Evolutionary conservation across 2,888 invertebrate genomes (phyloP).

Genomic region (Coelinius sp.): DNA sequence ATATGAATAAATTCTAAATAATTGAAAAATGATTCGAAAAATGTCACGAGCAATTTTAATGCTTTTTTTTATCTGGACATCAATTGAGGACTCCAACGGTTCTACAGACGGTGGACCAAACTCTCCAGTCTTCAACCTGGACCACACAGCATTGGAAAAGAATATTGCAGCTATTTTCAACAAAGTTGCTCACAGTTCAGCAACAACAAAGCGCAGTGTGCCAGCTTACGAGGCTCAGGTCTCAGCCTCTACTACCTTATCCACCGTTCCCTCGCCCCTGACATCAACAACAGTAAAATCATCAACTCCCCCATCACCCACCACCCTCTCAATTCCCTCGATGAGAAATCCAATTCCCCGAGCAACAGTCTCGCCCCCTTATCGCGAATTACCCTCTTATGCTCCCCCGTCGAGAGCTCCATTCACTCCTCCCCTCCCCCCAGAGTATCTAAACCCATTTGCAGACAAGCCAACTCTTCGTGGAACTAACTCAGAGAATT

Average conservation of each 20-base stretch:
- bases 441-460: conserved; percentile 87
- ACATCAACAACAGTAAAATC: conserved; percentile 76
- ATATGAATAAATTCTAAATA: conserved; percentile 9
- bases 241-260: conserved; percentile 73
- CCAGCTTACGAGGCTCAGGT: conserved; percentile 75
- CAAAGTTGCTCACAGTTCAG: conserved; percentile 79
- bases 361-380: conserved; percentile 61
- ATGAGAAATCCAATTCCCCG: conserved; percentile 56
- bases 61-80: conserved; percentile 37
- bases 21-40: conserved; percentile 22
- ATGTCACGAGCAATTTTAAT: conserved; percentile 32
- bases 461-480: conserved; percentile 91
- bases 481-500: conserved; percentile 77
- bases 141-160: conserved; percentile 76
- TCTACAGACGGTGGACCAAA: conserved; percentile 60
- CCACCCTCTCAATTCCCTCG: conserved; percentile 45
- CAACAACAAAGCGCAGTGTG: conserved; percentile 79
- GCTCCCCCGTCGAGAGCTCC: conserved; percentile 85
- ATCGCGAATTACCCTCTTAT: conserved; percentile 84
- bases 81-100: conserved; percentile 47
- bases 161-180: conserved; percentile 79
- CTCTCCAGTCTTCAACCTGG: conserved; percentile 70
- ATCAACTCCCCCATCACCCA: conserved; percentile 75
- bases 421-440: conserved; percentile 87
- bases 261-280: conserved; percentile 77